Conservation (phyloP, 1,140 invertebrate species). For the Caenorhabditis elegans region WBcel235 BX284606.5:3683501-3684000, state of each 20-base stretch:
- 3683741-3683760: not conserved
- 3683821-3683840: too few relatives aligned
- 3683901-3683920: not conserved
- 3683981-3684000: not conserved
- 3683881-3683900: too few relatives aligned
- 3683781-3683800: too few relatives aligned
- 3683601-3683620: not conserved
- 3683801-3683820: too few relatives aligned
- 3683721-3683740: constrained; percentile 47
- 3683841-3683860: too few relatives aligned
- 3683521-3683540: constrained; percentile 64
- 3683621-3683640: not conserved
- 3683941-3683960: constrained; percentile 28
- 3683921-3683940: constrained; percentile 18
- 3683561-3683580: constrained; percentile 56
- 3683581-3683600: constrained; percentile 31
- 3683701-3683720: constrained; percentile 51
- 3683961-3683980: not conserved
- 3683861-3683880: not conserved
- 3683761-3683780: too few relatives aligned
- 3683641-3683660: not conserved
- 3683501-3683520: constrained; percentile 59
- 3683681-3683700: constrained; percentile 51
- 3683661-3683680: constrained; percentile 51
- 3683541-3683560: constrained; percentile 54